Evolutionary conservation across 2,888 invertebrate genomes (phyloP), one percentile per base, ranked within the genome.

Genomic region (Aspidiotus destructor): DNA sequence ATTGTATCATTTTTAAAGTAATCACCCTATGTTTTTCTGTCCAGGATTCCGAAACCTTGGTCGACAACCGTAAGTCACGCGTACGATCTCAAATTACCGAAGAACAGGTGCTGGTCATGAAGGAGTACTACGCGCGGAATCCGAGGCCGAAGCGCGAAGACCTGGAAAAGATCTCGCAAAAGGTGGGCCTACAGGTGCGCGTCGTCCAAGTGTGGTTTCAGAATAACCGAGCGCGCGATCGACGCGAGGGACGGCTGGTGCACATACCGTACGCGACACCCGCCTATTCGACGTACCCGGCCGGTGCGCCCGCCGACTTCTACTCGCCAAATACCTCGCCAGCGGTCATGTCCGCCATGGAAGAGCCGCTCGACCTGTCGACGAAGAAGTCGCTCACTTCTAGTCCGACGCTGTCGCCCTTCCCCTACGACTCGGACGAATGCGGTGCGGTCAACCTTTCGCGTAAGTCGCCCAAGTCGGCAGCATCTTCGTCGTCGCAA

Each of bases 171-270:
- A 92, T 99, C 74, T 95, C 95, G 3, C 85, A 88, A 71, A 80
- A 81, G 74, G 81, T 85, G 64, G 81, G 81, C 68, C 83, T 84
- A 73, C 80, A 83, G 55, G 81, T 82, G 61, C 81, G 91, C 69
- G 90, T 91, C 1, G 89, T 90, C 6, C 88, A 95, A 81, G 96
- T 95, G 8, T 96, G 96, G 95, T 96, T 96, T 77, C 96, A 96
- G 80, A 96, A 96, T 77, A 92, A 91, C 72, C 83, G 95, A 72
- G 95, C 95, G 0, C 83, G 93, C 65, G 92, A 92, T 75, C 84
- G 93, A 60, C 84, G 92, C 64, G 85, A 86, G 75, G 83, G 83
- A 8, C 76, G 81, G 60, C 74, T 81, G 60, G 79, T 81, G 70
- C 79, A 79, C 71, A 78, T 79, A 60, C 79, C 80, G 54, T 79